Conservation (phyloP, 2,888 invertebrate genomes). For the Argyresthia goedartella region DNA sequence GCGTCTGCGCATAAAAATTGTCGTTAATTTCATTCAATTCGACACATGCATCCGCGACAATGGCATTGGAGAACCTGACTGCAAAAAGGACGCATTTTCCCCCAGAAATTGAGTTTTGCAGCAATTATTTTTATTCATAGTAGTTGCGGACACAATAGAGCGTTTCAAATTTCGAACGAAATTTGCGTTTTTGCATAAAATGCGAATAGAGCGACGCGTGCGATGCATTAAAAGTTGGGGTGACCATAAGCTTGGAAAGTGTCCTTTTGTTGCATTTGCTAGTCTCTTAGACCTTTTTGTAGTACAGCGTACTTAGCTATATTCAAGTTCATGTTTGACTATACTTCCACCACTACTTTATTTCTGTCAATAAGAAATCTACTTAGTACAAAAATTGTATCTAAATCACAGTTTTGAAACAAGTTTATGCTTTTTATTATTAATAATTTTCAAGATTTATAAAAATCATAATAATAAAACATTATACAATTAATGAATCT, state of each 20-base stretch:
- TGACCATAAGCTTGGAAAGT: constrained; percentile 20
- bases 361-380: too few species aligned
- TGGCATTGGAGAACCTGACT: background rate
- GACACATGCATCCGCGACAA: constrained; percentile 30
- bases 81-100: constrained; percentile 30
- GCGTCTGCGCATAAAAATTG: constrained; percentile 55
- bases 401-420: too few species aligned
- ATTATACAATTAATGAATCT: too few species aligned
- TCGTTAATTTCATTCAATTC: constrained; percentile 44
- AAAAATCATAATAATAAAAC: too few species aligned
- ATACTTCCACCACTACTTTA: too few species aligned
- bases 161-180: constrained; percentile 69
- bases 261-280: background rate
- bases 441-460: too few species aligned
- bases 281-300: too few species aligned
- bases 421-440: too few species aligned
- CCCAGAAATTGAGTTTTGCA: constrained; percentile 47
- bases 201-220: constrained; percentile 51
- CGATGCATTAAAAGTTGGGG: constrained; percentile 35
- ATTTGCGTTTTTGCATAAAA: constrained; percentile 72
- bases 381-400: too few species aligned
- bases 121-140: constrained; percentile 65
- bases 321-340: too few species aligned
- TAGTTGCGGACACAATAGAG: constrained; percentile 45
- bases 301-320: too few species aligned